Percentiles rank a stretch among this genome's conserved stretches.
These are phyloP conservation scores for Coluber constrictor DNA, from an alignment of 2,797 vertebrate genomes.

Conservation along the genomic window DNA sequence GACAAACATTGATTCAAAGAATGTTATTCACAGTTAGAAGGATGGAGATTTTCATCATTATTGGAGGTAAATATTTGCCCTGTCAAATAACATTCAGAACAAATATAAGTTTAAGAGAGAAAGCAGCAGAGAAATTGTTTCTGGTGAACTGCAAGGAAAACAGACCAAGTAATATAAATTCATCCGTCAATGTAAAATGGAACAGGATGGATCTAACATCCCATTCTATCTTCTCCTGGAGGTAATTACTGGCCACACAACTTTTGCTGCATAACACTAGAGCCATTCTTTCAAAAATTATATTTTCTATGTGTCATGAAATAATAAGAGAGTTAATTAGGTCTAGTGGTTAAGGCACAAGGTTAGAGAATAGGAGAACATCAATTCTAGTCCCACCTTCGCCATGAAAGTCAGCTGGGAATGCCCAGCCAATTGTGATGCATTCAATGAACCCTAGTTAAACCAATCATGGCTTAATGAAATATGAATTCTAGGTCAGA, in stretches of 20 bases:
- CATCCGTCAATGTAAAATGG: constrained; percentile 33
- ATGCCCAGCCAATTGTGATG: neutral
- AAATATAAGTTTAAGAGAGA: constrained; percentile 52
- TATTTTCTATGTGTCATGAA: neutral
- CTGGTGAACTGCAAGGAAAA: constrained; percentile 49
- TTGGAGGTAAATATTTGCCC: constrained; percentile 66
- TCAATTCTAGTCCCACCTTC: neutral
- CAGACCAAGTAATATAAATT: constrained; percentile 21
- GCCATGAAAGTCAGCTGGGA: neutral
- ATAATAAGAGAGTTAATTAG: neutral
- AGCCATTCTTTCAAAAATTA: neutral
- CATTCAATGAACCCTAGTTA: neutral
- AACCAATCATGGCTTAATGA: neutral
- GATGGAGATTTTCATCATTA: constrained; percentile 58
- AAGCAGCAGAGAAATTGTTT: constrained; percentile 51
- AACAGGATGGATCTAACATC: neutral
- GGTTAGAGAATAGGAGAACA: neutral
- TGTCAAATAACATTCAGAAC: constrained; percentile 55
- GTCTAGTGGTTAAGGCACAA: neutral
- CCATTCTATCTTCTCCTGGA: neutral
- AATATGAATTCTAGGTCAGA: neutral
- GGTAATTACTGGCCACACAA: neutral
- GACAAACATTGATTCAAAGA: constrained; percentile 52
- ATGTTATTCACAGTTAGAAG: constrained; percentile 43
- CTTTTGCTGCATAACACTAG: neutral